Evolutionary conservation across 2,888 invertebrate genomes (phyloP), one percentile per base, ranked within the genome.

Genomic region (Lissocephala sabroskyi): DNA sequence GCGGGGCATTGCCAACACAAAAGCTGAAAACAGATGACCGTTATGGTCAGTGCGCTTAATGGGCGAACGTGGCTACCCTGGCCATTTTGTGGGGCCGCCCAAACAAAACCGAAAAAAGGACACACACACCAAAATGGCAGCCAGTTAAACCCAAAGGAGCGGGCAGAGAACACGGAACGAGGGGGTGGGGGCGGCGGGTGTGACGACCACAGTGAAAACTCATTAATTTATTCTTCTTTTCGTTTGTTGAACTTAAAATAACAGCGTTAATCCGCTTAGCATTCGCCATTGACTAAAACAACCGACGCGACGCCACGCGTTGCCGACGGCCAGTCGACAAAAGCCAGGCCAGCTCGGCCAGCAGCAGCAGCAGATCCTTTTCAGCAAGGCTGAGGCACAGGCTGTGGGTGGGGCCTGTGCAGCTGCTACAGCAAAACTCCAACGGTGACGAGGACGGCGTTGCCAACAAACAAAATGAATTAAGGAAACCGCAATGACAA

Each of bases 201-300:
- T 40, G 52, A 58, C 65, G 57, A 68, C 74, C 71, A 47, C 71
- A 76, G 74, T 65, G 77, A 77, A 71, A 80, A 79, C 75, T 79
- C 80, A 80, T 79, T 79, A 79, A 79, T 79, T 79, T 80, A 75
- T 80, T 79, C 80, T 67, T 66, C 77, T 62, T n/a, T 78, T 64
- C 77, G 63, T 79, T 80, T 75, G 79, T 64, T 66, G 67, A 73
- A 77, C 73, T 73, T 77, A 74, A 73, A 71, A 71, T 71, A 71
- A 71, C 71, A 74, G 77, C 75, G 66, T 73, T 73, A 74, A 73
- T 73, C 73, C 73, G 73, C 73, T 73, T 73, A 77, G 73, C 67
- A 57, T n/a, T 43, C 51, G 52, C 60, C 70, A 65, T 65, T 74
- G 63, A 58, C 77, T 74, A 74, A 60, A 68, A 62, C 68, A 73